phyloP scores from a whole-genome alignment of 2,797 vertebrate species.

The Sparidentex hasta region DNA sequence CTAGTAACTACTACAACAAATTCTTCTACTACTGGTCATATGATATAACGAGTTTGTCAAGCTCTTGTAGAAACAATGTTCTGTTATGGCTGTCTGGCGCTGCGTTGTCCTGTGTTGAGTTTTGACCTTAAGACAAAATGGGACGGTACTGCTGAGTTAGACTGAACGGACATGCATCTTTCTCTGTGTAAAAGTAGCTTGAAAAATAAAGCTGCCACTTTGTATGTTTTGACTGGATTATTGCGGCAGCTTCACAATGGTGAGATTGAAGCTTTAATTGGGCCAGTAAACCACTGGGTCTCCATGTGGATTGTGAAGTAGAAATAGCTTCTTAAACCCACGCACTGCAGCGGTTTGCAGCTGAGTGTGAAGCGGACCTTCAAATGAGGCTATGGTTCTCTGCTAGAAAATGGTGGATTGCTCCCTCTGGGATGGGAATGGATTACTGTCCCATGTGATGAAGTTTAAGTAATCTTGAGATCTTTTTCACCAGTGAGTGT shows the following conservation, averaged over 20 bases:
- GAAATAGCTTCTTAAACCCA: slow-evolving; percentile 58
- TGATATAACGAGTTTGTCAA: slow-evolving; percentile 1
- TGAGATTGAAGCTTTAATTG: slow-evolving; percentile 63
- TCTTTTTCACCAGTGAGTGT: too few species aligned
- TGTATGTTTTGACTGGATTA: slow-evolving; percentile 69
- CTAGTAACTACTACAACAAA: neutral
- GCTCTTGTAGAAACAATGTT: neutral
- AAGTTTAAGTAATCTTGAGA: too few species aligned
- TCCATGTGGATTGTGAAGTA: slow-evolving; percentile 71
- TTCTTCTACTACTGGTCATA: slow-evolving; percentile 6
- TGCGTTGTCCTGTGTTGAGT: slow-evolving; percentile 31
- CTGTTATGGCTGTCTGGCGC: slow-evolving; percentile 8
- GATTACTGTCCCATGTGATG: too few species aligned
- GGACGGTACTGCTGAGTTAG: slow-evolving; percentile 1
- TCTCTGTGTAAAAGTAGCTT: slow-evolving; percentile 29
- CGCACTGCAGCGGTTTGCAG: too few species aligned
- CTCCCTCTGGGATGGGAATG: too few species aligned
- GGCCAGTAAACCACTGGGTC: slow-evolving; percentile 71
- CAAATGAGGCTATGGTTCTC: too few species aligned
- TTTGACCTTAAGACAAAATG: slow-evolving; percentile 18
- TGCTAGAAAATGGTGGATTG: too few species aligned
- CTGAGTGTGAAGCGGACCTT: too few species aligned
- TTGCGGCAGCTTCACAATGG: slow-evolving; percentile 67
- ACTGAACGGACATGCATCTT: slow-evolving; percentile 8
- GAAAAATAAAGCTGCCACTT: slow-evolving; percentile 41